phyloP scores from a whole-genome alignment of 2,888 invertebrate genomes.

The Diplolepis rosae region DNA sequence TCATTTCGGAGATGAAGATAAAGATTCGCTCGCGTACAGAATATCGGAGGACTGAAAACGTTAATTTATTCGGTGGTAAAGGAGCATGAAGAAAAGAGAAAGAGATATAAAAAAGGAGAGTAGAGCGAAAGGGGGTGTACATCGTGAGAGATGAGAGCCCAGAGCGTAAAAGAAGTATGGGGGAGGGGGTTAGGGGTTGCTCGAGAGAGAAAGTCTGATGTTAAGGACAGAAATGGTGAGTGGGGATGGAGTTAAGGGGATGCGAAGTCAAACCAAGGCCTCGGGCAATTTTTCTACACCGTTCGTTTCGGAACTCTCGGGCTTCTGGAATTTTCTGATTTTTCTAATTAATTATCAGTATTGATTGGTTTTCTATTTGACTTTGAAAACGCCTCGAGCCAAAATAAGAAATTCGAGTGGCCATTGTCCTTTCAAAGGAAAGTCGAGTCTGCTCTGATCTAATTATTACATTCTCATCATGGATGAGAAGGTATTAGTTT shows the following conservation, averaged over 20 bases:
- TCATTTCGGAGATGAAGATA: conserved; percentile 58
- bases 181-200: conserved; percentile 25
- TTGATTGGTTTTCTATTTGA: conserved; percentile 65
- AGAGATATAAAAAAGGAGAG: conserved; percentile 34
- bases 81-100: conserved; percentile 51
- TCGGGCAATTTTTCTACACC: conserved; percentile 60
- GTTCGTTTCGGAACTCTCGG: conserved; percentile 53
- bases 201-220: conserved; percentile 16
- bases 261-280: conserved; percentile 54
- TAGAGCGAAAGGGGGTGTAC: conserved; percentile 28
- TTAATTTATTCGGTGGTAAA: conserved; percentile 69
- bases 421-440: background rate
- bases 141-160: conserved; percentile 45
- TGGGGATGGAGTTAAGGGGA: conserved; percentile 4
- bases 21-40: conserved; percentile 47
- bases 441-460: background rate
- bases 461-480: too few species aligned
- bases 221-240: conserved; percentile 27
- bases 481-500: too few species aligned
- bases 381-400: conserved; percentile 54
- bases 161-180: conserved; percentile 28
- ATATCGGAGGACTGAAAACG: conserved; percentile 68
- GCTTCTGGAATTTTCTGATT: conserved; percentile 64
- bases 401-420: conserved; percentile 20
- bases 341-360: conserved; percentile 69